phyloP scores from a whole-genome alignment of 2,113 vertebrate genomes.

The Charadrius vociferus region DNA sequence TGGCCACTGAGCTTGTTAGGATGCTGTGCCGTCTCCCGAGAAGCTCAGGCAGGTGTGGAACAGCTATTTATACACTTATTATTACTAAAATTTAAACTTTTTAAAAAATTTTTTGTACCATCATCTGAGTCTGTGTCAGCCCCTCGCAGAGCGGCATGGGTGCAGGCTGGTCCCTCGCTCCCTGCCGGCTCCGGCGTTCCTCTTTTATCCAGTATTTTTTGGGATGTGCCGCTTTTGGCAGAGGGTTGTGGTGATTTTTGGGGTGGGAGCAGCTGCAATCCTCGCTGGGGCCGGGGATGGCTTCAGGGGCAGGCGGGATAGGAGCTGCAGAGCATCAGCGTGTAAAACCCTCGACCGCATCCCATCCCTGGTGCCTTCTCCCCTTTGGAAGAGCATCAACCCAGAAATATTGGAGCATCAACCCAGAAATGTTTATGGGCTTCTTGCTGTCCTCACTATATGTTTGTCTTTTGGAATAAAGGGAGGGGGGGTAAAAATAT shows the following conservation, averaged over 20 bases:
- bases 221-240: background rate
- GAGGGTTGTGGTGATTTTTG: background rate
- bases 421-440: background rate
- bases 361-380: background rate
- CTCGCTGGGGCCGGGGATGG: background rate
- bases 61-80: background rate
- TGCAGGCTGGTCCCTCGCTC: background rate
- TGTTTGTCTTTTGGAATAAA: background rate
- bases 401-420: background rate
- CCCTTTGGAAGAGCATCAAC: background rate
- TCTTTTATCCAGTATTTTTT: background rate
- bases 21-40: background rate
- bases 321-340: background rate
- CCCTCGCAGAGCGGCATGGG: background rate
- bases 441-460: background rate
- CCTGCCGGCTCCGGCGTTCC: background rate
- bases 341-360: background rate
- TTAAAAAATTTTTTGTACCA: background rate
- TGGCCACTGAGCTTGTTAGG: background rate
- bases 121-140: background rate
- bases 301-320: background rate
- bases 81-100: background rate
- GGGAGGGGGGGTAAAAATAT: background rate
- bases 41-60: background rate
- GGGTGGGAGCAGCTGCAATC: background rate